A percentile compares a stretch with the other conserved stretches of the same genome.
These are phyloP conservation scores for Automeris io DNA, from an alignment of 2,888 invertebrate species.

Conservation along the genomic window DNA sequence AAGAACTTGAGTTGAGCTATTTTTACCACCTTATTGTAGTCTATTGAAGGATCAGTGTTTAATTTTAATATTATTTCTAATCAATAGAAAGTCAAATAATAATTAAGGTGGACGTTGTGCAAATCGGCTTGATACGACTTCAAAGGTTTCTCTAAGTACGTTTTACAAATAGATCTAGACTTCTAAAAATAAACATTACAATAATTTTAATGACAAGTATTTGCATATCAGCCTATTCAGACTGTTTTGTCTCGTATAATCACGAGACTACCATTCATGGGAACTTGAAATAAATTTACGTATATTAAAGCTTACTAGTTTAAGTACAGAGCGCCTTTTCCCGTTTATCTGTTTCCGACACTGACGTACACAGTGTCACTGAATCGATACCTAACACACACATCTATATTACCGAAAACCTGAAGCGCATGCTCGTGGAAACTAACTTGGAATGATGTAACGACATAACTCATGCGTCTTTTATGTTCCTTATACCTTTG, in stretches of 20 bases:
- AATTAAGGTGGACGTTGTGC: too few relatives aligned
- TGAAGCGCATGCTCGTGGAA: constrained; percentile 54
- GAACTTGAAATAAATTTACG: constrained; percentile 48
- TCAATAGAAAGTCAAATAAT: too few relatives aligned
- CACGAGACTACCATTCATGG: constrained; percentile 36
- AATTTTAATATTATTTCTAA: too few relatives aligned
- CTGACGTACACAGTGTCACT: constrained; percentile 61
- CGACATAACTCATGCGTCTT: constrained; percentile 24
- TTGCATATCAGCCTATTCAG: neutral
- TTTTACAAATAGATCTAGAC: neutral
- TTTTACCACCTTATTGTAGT: too few relatives aligned
- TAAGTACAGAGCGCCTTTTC: constrained; percentile 35
- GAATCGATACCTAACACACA: constrained; percentile 71
- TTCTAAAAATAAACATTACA: neutral
- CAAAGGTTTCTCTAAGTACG: too few relatives aligned
- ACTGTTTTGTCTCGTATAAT: neutral
- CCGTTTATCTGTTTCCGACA: constrained; percentile 46
- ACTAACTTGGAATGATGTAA: constrained; percentile 47
- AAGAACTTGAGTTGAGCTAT: too few relatives aligned
- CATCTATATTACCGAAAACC: constrained; percentile 29
- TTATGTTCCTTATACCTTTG: constrained; percentile 10
- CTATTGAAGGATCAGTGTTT: too few relatives aligned
- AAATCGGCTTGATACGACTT: too few relatives aligned
- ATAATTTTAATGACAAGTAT: neutral
- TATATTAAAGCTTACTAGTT: constrained; percentile 32